Percentiles rank a stretch among this genome's conserved stretches.
Evolutionary conservation across 1,140 invertebrate genomes (phyloP).

Genomic region (Melanaphis sacchari): DNA sequence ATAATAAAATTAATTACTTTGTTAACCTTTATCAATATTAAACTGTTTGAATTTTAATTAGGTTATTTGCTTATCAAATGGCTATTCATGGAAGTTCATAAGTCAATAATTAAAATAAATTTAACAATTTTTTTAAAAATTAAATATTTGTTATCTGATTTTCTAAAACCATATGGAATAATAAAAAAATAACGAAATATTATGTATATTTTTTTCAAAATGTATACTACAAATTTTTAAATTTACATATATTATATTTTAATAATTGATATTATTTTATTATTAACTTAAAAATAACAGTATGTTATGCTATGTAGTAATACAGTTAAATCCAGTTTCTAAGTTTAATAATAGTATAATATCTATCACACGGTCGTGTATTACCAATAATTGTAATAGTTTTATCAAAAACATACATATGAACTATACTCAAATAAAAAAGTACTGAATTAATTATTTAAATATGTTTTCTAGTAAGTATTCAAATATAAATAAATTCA

Average conservation of each 20-base stretch:
- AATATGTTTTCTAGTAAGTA: background rate
- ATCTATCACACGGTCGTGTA: background rate
- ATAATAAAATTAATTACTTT: too few relatives aligned
- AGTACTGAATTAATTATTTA: background rate
- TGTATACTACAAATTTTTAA: too few relatives aligned
- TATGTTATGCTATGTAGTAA: background rate
- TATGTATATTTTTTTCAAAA: background rate
- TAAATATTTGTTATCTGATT: background rate
- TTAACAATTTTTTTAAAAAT: background rate
- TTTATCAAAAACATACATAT: background rate
- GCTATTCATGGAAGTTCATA: background rate
- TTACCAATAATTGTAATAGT: background rate
- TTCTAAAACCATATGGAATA: background rate
- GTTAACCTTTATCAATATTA: too few relatives aligned
- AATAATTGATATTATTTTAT: background rate
- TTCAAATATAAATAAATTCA: background rate
- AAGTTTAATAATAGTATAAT: background rate
- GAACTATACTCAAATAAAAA: background rate
- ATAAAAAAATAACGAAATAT: background rate
- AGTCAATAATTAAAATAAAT: background rate
- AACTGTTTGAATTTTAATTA: background rate
- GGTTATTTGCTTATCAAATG: background rate
- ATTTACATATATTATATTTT: background rate
- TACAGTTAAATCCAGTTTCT: background rate
- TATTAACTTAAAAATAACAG: background rate